phyloP scores from a whole-genome alignment of 1,140 invertebrate species.

The Drosophila triauraria region DNA sequence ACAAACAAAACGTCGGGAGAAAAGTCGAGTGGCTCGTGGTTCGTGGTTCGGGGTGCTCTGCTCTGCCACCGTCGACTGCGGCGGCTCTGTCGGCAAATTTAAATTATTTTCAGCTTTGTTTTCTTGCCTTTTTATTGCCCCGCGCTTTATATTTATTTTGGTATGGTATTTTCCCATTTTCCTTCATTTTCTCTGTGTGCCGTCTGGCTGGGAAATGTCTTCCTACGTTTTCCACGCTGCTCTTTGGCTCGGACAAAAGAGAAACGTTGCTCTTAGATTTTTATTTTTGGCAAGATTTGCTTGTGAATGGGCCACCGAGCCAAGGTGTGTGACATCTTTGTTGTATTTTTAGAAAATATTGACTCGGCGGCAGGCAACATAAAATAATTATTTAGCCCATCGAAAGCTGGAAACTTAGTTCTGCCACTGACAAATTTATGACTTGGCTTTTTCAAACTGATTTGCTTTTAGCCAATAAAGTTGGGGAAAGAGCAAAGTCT shows the following conservation, averaged over 20 bases:
- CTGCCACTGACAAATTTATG: constrained; percentile 15
- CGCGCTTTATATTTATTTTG: constrained; percentile 69
- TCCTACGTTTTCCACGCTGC: constrained; percentile 12
- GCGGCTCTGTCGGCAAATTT: constrained; percentile 67
- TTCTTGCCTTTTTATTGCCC: constrained; percentile 69
- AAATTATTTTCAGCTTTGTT: constrained; percentile 81
- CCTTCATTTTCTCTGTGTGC: constrained; percentile 29
- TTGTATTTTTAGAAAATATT: constrained; percentile 28
- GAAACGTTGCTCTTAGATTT: constrained; percentile 1
- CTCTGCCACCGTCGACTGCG: constrained; percentile 26
- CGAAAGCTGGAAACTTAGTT: neutral
- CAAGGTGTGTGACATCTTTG: constrained; percentile 28
- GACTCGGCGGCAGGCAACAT: constrained; percentile 8
- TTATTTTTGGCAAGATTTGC: constrained; percentile 15
- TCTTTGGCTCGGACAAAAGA: constrained; percentile 22
- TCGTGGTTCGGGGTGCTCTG: constrained; percentile 7
- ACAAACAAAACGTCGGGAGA: constrained; percentile 67
- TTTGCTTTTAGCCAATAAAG: constrained; percentile 10
- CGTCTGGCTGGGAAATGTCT: constrained; percentile 47
- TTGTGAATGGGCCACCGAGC: constrained; percentile 40
- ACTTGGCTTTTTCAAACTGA: constrained; percentile 8
- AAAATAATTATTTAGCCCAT: constrained; percentile 24
- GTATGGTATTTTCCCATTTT: constrained; percentile 62
- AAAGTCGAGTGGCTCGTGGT: constrained; percentile 28
- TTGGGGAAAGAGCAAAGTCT: constrained; percentile 17